Evolutionary conservation across 2,113 vertebrate species (phyloP), one percentile per base, ranked within the genome.

Genomic region (Platichthys stellatus): DNA sequence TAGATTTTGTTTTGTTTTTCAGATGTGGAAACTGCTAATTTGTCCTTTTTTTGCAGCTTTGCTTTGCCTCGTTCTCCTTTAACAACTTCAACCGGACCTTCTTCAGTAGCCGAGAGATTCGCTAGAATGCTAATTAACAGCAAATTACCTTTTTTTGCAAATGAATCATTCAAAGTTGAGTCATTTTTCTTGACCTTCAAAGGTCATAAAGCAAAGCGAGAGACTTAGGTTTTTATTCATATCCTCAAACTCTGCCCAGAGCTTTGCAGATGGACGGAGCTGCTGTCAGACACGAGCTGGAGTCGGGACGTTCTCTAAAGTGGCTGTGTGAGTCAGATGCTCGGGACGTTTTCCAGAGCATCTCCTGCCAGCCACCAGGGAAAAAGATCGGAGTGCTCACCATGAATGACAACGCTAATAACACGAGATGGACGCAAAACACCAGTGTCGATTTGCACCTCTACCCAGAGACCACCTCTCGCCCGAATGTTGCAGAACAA

Each of bases 141-240:
- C 71, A 64, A 15, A 17, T 57, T 43, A 59, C 9, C 2, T 15
- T 76, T 61, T 17, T 56, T 40, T 7, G 51, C 7, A 26, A 72
- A 43, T 76, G 63, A 76, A 54, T 72, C 43, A 67, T 60, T 79
- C 26, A 72, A 31, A 69, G 31, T 4, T 53, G 40, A 8, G 21
- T 63, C 3, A 1, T 73, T 76, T 67, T 53, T 47, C 51, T 51
- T 77, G 23, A 64, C 60, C 45, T 4, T 51, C 0, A 63, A 75
- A 67, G 66, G 56, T 82, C 66, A 75, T 2, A 15, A 47, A 69
- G 58, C 8, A 59, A 63, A 65, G 43, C 24, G 31, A 64, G 60
- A 43, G 40, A 43, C 12, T n/a, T n/a, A 23, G 28, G 11, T 72
- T 66, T 72, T 66, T 58, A 26, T 58, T 76, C 54, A 26, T 47